Evolutionary conservation across 1,140 invertebrate species (phyloP).

Genomic region (Venturia canescens): DNA sequence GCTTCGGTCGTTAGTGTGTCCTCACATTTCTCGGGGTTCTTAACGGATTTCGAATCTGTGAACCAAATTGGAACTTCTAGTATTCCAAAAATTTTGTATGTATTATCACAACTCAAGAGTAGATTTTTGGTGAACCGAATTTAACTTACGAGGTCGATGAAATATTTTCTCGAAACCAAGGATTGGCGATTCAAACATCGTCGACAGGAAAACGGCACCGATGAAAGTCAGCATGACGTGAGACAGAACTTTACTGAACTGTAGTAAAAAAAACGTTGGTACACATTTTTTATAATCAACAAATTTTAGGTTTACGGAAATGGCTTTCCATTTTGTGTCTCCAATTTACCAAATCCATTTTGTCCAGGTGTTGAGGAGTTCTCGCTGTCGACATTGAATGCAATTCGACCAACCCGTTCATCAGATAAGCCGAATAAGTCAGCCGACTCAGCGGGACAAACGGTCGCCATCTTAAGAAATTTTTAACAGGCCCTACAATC

Average conservation of each 20-base stretch:
- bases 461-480: slow-evolving; percentile 81
- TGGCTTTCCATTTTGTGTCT: too few species aligned
- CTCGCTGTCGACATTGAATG: slow-evolving; percentile 79
- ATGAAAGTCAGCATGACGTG: slow-evolving; percentile 80
- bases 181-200: slow-evolving; percentile 84
- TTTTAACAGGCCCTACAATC: slow-evolving; percentile 78
- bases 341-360: slow-evolving; percentile 75
- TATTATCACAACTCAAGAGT: too few species aligned
- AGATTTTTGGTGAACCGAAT: not conserved
- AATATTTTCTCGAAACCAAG: slow-evolving; percentile 83
- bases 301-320: too few species aligned
- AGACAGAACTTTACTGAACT: slow-evolving; percentile 78
- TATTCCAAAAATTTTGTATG: too few species aligned
- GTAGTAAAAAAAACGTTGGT: slow-evolving; percentile 64
- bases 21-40: not conserved
- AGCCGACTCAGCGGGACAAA: slow-evolving; percentile 82
- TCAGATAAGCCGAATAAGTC: slow-evolving; percentile 85
- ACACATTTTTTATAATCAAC: not conserved
- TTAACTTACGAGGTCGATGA: slow-evolving; percentile 70
- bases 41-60: slow-evolving; percentile 3
- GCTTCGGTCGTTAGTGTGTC: not conserved
- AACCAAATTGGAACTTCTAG: not conserved
- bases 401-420: slow-evolving; percentile 83
- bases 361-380: slow-evolving; percentile 76
- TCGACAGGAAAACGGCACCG: slow-evolving; percentile 80